Conservation (phyloP, 2,888 invertebrate genomes). For the Apamea anceps region DNA sequence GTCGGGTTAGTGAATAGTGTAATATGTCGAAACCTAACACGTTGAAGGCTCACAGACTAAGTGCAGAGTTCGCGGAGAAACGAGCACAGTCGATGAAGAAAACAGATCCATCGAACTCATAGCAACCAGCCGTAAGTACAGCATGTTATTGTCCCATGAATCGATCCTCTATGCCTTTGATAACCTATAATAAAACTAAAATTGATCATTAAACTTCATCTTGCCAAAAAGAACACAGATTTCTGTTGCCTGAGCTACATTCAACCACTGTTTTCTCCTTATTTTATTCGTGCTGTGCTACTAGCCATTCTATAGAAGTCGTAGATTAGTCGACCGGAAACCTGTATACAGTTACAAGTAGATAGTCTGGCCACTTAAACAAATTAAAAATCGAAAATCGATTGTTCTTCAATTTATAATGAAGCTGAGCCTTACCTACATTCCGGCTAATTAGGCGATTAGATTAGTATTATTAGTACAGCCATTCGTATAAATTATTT, state of each 20-base stretch:
- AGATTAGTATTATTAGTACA: conserved; percentile 10
- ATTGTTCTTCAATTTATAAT: conserved; percentile 64
- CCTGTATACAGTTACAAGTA: conserved; percentile 18
- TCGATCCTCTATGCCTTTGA: conserved; percentile 37
- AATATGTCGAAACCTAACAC: conserved; percentile 88
- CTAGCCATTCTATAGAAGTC: not conserved
- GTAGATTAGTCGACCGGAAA: not conserved
- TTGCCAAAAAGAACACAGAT: not conserved
- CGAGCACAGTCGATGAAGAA: conserved; percentile 84
- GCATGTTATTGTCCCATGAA: conserved; percentile 51
- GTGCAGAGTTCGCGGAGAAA: conserved; percentile 88
- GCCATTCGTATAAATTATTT: conserved; percentile 14
- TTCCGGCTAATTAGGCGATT: conserved; percentile 36
- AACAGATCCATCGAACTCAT: conserved; percentile 84
- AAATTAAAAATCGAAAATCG: conserved; percentile 62
- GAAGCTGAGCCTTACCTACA: conserved; percentile 46
- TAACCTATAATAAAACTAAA: conserved; percentile 11
- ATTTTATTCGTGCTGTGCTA: not conserved
- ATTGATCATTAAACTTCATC: not conserved
- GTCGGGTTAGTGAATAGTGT: conserved; percentile 73
- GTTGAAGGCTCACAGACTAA: conserved; percentile 87
- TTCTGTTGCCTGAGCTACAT: not conserved
- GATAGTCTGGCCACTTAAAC: conserved; percentile 40
- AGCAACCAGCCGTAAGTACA: conserved; percentile 88
- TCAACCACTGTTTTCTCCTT: not conserved